A percentile compares a stretch with the other conserved stretches of the same genome.
Evolutionary conservation across 2,888 invertebrate genomes (phyloP).

Genomic region (Pollenia griseotomentosa): DNA sequence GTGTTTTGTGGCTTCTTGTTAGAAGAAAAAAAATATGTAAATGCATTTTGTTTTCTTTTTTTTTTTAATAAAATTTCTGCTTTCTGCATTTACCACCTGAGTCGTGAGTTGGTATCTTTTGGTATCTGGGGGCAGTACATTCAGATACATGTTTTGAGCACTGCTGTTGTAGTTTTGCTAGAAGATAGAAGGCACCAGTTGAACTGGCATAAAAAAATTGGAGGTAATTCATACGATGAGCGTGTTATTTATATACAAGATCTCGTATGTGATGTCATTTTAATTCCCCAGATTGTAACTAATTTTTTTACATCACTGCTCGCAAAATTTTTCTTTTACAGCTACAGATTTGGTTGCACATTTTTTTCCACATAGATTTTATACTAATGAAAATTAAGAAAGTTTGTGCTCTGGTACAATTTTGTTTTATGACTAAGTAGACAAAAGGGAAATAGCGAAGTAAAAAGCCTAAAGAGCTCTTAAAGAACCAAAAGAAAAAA

Average conservation of each 20-base stretch:
- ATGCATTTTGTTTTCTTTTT: no score
- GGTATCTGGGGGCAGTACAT: constrained; percentile 61
- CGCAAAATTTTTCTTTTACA: background rate
- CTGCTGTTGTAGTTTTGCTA: background rate
- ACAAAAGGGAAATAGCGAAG: no score
- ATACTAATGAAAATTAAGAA: constrained; percentile 61
- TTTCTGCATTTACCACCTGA: constrained; percentile 59
- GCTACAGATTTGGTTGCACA: constrained; percentile 24
- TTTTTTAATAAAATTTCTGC: constrained; percentile 41
- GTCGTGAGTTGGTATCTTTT: constrained; percentile 44
- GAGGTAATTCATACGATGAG: constrained; percentile 41
- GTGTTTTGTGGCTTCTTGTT: constrained; percentile 12
- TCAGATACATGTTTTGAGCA: constrained; percentile 31
- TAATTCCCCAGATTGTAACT: constrained; percentile 67
- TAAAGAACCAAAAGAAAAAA: no score
- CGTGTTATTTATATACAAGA: constrained; percentile 17
- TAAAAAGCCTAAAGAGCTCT: no score
- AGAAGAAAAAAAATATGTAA: constrained; percentile 17
- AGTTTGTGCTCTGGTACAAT: background rate
- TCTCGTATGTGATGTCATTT: constrained; percentile 54
- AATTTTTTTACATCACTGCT: constrained; percentile 59
- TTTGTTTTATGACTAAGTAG: no score
- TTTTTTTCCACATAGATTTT: constrained; percentile 33
- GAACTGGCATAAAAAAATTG: background rate
- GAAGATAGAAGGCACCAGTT: constrained; percentile 16